Percentiles rank a stretch among this genome's conserved stretches.
Evolutionary conservation across 2,797 vertebrate genomes (phyloP).

Genomic region (Bovichtus variegatus): DNA sequence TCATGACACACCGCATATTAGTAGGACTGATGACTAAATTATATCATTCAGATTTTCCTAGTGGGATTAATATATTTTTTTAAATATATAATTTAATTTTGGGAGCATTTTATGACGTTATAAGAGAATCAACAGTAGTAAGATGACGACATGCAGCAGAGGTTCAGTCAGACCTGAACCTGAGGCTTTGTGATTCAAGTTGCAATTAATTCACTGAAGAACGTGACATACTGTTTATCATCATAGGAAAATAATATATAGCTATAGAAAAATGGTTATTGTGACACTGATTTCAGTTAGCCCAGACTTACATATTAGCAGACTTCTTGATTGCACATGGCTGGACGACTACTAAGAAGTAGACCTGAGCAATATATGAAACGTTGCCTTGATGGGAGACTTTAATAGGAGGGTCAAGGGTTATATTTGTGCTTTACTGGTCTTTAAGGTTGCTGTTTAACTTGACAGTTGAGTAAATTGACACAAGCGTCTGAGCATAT

Average conservation of each 20-base stretch:
- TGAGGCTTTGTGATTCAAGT: not conserved
- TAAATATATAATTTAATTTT: not conserved
- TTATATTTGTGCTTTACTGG: not conserved
- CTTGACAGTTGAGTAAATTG: not conserved
- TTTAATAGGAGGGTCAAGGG: too few species aligned
- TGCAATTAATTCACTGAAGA: not conserved
- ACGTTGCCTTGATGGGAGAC: too few species aligned
- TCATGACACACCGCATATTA: constrained; percentile 2
- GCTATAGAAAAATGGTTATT: not conserved
- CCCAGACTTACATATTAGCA: not conserved
- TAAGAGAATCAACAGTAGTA: not conserved
- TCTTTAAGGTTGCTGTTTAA: not conserved
- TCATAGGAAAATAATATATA: not conserved
- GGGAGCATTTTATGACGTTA: not conserved
- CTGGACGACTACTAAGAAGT: not conserved
- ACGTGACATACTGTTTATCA: not conserved
- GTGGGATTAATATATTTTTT: not conserved
- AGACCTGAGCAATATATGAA: not conserved
- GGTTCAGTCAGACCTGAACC: not conserved
- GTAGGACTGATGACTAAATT: constrained; percentile 9
- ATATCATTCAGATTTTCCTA: not conserved
- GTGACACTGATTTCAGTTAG: not conserved
- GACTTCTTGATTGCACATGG: not conserved
- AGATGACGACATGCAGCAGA: not conserved
- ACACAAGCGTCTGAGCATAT: not conserved